Evolutionary conservation across 2,797 vertebrate genomes (phyloP), one percentile per base, ranked within the genome.

Genomic region (Tapirus indicus): DNA sequence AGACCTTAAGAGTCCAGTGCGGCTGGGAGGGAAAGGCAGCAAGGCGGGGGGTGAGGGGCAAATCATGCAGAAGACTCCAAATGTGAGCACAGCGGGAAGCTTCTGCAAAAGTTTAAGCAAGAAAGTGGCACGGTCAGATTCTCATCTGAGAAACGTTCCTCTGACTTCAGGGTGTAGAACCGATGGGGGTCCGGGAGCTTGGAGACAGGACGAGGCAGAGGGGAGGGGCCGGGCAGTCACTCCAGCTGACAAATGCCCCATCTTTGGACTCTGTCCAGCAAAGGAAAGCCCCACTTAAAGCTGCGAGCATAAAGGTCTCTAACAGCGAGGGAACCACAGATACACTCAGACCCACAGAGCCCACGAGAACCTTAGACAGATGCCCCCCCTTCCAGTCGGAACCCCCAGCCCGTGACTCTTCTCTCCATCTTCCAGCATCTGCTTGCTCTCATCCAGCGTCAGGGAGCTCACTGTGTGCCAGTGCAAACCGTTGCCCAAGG

Each of bases 381-480:
- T 5, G 0, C 21, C 52, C 1, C 16, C 21, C 32, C 64, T 32
- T 49, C 69, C 35, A 60, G 32, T 20, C 27, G 1, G 2, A 25
- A 13, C 20, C 66, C 58, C 25, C 38, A 27, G 58, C 12, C 5
- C 27, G 5, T 20, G 23, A 18, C 60, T 56, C 29, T 2, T 4
- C 11, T 17, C 6, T 13, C 21, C 3, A 1, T 13, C 14, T 52
- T 52, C 49, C 49, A 14, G 60, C 11, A 2, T 32, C 49, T 20
- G 11, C 18, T 17, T n/a, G n/a, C n/a, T 62, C 35, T 25, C 18
- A 0, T 41, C 38, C 32, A 1, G 7, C 3, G 14, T 38, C 44
- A 10, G 52, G 25, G 71, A 49, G 54, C 58, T 54, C 27, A 12
- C 58, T 64, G 8, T 2, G 21, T 49, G 25, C 60, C 16, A 1